phyloP scores from a whole-genome alignment of 2,113 vertebrate species.

The Neomonachus schauinslandi region DNA sequence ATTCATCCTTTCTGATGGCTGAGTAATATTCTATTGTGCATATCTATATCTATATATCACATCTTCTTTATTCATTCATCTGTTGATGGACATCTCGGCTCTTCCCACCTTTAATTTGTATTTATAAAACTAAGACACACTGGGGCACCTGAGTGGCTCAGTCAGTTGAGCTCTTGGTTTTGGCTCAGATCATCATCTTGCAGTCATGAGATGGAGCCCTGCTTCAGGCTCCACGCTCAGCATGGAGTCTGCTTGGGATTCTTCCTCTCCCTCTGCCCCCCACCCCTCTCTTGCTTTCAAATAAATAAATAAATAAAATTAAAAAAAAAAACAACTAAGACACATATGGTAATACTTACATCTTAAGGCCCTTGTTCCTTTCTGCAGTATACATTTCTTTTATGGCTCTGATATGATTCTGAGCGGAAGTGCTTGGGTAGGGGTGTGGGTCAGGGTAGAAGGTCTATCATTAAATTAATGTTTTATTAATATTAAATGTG shows the following conservation, averaged over 20 bases:
- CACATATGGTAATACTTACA: not conserved
- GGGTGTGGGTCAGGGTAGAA: not conserved
- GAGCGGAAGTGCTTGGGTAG: not conserved
- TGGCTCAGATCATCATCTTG: not conserved
- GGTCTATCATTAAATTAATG: not conserved
- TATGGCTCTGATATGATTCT: not conserved
- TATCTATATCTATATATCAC: no score
- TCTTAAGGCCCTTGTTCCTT: not conserved
- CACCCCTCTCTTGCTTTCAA: not conserved
- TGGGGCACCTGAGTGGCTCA: not conserved
- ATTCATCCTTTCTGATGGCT: no score
- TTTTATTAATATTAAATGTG: not conserved
- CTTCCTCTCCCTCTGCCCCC: not conserved
- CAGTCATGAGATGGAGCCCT: not conserved
- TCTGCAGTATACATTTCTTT: not conserved
- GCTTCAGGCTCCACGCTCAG: no score
- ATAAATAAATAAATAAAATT: not conserved
- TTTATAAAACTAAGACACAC: not conserved
- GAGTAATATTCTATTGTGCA: no score
- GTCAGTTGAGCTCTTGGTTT: not conserved
- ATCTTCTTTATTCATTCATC: no score
- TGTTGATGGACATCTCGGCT: no score
- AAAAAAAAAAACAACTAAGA: not conserved
- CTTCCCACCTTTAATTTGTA: not conserved
- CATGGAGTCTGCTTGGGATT: not conserved